A percentile compares a stretch with the other conserved stretches of the same genome.
Evolutionary conservation across 2,797 vertebrate genomes (phyloP).

Genomic region (Zalophus californianus): DNA sequence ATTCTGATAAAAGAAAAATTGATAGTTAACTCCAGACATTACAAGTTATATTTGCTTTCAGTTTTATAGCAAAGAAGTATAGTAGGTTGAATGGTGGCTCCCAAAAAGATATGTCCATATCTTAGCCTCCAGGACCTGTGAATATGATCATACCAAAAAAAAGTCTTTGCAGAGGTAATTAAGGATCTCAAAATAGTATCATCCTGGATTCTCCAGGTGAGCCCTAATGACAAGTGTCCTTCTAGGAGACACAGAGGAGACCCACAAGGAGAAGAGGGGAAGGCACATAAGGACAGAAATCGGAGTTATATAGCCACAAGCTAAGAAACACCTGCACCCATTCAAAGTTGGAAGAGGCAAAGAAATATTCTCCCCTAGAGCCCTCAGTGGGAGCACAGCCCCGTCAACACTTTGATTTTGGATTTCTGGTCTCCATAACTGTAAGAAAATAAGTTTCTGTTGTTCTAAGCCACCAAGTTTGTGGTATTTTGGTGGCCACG

Average conservation of each 20-base stretch:
- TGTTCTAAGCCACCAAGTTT: not conserved
- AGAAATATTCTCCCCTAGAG: not conserved
- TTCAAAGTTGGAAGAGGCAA: not conserved
- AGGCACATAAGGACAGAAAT: not conserved
- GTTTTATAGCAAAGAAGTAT: not conserved
- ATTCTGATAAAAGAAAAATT: not conserved
- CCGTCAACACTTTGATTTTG: not conserved
- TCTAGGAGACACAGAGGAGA: not conserved
- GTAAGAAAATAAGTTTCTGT: not conserved
- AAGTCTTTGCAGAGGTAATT: not conserved
- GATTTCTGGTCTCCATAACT: not conserved
- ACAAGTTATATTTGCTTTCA: not conserved
- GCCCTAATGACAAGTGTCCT: not conserved
- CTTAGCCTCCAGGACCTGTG: not conserved
- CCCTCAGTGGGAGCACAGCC: not conserved
- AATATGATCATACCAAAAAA: not conserved
- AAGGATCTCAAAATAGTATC: slow-evolving; percentile 5
- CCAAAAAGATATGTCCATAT: not conserved
- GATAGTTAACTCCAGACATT: not conserved
- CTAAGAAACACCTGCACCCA: not conserved
- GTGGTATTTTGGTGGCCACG: not conserved
- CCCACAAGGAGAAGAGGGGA: not conserved
- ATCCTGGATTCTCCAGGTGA: not conserved
- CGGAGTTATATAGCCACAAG: not conserved
- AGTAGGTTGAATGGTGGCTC: not conserved